Evolutionary conservation across 2,113 vertebrate species (phyloP), one percentile per base, ranked within the genome.

Genomic region (Harpagus bidentatus): DNA sequence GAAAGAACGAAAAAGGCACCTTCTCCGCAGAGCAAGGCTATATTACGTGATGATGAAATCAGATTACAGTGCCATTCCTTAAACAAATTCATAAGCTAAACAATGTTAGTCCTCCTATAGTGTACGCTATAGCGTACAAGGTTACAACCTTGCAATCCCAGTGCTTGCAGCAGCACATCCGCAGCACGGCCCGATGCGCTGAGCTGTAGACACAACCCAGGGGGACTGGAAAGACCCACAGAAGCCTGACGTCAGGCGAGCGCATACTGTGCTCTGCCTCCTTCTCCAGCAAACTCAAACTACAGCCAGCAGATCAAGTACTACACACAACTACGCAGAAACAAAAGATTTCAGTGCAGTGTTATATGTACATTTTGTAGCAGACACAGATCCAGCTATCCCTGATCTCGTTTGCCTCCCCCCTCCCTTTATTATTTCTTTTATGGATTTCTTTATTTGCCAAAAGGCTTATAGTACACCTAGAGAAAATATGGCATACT

Each of bases 61-160:
- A 40, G 10, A 11, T 65, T 79, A 73, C 1, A 3, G 12, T 31
- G 13, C 26, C 8, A 63, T 58, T 78, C 82, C 65, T 82, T 73
- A 63, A 86, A 50, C 23, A 65, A 71, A 50, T 20, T 26, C 19
- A 52, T 21, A 29, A 82, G 10, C 23, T 31, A 53, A n/a, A 17
- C 1, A 42, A 5, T 0, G 6, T 19, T 40, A 73, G 21, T 48
- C 34, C 63, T 89, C 70, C 80, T 43, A 5, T 2, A 26, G 48
- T 1, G 1, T 12, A 8, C 3, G 2, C 43, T 55, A 8, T n/a
- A n/a, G n/a, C n/a, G n/a, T n/a, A n/a, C n/a, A n/a, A n/a, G 25
- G 25, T 45, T 18, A 52, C 36, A 9, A 47, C 15, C 43, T 63
- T 20, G 4, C 47, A 12, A 26, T 6, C 55, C 47, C n/a, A 11